Base-by-base conservation (phyloP, 2,113 vertebrate species). In the Podiceps cristatus region DNA sequence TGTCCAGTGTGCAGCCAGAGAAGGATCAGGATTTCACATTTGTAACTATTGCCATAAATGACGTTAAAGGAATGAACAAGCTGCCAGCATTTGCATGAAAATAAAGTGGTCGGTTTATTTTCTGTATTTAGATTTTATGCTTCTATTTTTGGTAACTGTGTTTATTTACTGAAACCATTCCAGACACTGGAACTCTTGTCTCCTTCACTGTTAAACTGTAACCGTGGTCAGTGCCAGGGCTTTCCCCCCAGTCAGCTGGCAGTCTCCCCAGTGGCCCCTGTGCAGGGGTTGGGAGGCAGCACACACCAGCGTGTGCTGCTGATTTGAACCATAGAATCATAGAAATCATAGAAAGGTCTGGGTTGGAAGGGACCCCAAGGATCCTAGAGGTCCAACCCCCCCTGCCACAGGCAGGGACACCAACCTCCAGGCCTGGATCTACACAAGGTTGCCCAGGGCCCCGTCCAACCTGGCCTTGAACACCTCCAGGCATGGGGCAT, bases 211-310 rank as follows among this genome's bases (percentile, higher is more conserved):
- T 62, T 44, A 53, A 83, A 89, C 2, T 22, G 59, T 58, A 50
- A 47, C 27, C 1, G 9, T 7, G 49, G 71, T 13, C 82, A 71
- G n/a, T n/a, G 60, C 37, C 13, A 14, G 8, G 17, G n/a, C 13
- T 31, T 56, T 91, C 17, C 19, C 20, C 4, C 59, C 35, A 18
- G 33, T 59, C 74, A 75, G 56, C 31, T 2, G 67, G 29, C 18
- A 25, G 25, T 59, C 10, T 60, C 28, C 40, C 7, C 40, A 56
- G 0, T 1, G 6, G 50, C 59, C 6, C 25, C 49, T 3, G 1
- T 3, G 33, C 25, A 56, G 0, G 1, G 12, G 31, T 23, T 52
- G 53, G 42, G 66, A 78, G 29, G 40, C 33, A 83, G 67, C 53
- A 33, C 3, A 35, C 75, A 11, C n/a, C 35, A 42, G 52, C 23